Conservation (phyloP, 2,888 invertebrate species). For the Drosophila austrosaltans region DNA sequence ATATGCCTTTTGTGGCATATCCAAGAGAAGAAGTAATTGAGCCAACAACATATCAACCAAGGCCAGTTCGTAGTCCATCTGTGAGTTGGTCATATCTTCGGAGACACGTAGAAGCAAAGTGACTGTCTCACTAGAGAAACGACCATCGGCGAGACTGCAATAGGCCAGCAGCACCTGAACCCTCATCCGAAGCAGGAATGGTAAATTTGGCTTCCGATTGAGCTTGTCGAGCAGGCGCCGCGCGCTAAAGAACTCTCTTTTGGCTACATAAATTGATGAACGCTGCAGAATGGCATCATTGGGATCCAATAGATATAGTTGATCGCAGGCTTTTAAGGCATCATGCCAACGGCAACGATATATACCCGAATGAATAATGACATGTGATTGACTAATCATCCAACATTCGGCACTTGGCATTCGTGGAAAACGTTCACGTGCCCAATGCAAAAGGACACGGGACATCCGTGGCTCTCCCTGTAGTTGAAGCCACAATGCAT, state of each 20-base stretch:
- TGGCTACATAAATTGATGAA: slow-evolving; percentile 82
- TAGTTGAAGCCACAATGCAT: slow-evolving; percentile 85
- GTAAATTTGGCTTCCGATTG: slow-evolving; percentile 81
- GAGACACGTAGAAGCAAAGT: slow-evolving; percentile 88
- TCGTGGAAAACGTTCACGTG: slow-evolving; percentile 87
- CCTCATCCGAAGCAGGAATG: slow-evolving; percentile 84
- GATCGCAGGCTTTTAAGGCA: slow-evolving; percentile 88
- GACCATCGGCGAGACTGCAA: slow-evolving; percentile 85
- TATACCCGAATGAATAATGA: slow-evolving; percentile 84
- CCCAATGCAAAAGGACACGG: slow-evolving; percentile 86
- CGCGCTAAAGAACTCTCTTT: slow-evolving; percentile 82
- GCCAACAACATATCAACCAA: slow-evolving; percentile 91
- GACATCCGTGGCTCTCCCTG: slow-evolving; percentile 86
- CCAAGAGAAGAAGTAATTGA: slow-evolving; percentile 89
- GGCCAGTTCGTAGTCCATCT: slow-evolving; percentile 90
- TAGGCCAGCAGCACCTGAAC: slow-evolving; percentile 89
- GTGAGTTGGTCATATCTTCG: slow-evolving; percentile 89
- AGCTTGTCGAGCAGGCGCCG: slow-evolving; percentile 78
- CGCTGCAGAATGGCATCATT: slow-evolving; percentile 87
- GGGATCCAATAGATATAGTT: slow-evolving; percentile 87
- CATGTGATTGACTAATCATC: slow-evolving; percentile 87
- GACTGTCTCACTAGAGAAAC: slow-evolving; percentile 85
- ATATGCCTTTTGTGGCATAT: slow-evolving; percentile 90
- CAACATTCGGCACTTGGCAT: slow-evolving; percentile 87
- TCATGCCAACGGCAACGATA: slow-evolving; percentile 87